Percentiles rank a stretch among this genome's conserved stretches.
These are phyloP conservation scores for Magallana ariakensis DNA, from an alignment of 1,140 invertebrate genomes.

Conservation along the genomic window DNA sequence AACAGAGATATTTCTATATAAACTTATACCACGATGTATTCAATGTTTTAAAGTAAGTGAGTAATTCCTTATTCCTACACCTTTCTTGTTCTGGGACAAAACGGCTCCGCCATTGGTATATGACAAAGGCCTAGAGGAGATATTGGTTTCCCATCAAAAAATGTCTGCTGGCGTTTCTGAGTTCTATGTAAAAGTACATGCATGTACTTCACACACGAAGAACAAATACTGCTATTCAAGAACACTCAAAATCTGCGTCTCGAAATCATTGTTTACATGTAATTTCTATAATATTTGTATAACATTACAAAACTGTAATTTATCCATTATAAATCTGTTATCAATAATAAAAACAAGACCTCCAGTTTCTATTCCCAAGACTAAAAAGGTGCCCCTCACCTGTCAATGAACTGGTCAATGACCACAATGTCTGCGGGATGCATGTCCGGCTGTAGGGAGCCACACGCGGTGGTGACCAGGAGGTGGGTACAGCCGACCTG, in stretches of 20 bases:
- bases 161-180: slow-evolving; percentile 88
- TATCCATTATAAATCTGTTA: no score
- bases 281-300: no score
- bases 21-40: no score
- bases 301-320: no score
- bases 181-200: slow-evolving; percentile 78
- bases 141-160: slow-evolving; percentile 89
- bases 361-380: no score
- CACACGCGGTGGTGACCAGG: slow-evolving; percentile 94
- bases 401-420: slow-evolving; percentile 96
- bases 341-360: no score
- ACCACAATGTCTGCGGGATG: slow-evolving; percentile 93
- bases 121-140: slow-evolving; percentile 90
- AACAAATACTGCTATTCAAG: no score
- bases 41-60: no score
- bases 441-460: slow-evolving; percentile 93
- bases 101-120: slow-evolving; percentile 94
- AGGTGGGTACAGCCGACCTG: slow-evolving; percentile 94
- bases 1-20: no score
- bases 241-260: no score
- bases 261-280: no score
- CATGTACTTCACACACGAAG: no score
- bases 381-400: slow-evolving; percentile 76
- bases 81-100: slow-evolving; percentile 86
- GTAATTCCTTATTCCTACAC: slow-evolving; percentile 72